Percentiles rank a stretch among this genome's conserved stretches.
Evolutionary conservation across 92 coral and sea anemone genomes (phyloP).

Genomic region (Umimayanthus kanabou): DNA sequence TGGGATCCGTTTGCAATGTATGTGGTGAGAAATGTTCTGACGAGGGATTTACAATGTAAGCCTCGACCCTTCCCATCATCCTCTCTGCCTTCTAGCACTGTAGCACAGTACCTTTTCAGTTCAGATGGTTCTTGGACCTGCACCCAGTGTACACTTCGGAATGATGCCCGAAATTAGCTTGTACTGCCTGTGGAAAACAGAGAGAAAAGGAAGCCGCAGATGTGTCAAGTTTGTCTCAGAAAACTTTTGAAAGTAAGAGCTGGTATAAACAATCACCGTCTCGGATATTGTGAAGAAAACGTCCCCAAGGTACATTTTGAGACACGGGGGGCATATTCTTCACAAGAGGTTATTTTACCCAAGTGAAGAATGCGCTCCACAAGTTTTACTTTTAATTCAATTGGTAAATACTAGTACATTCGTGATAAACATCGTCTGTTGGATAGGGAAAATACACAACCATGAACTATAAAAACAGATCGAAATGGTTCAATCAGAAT

Average conservation of each 20-base stretch:
- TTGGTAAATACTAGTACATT: no score
- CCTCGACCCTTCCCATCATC: constrained; percentile 96
- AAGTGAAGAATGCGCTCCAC: no score
- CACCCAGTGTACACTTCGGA: constrained; percentile 76
- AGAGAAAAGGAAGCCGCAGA: constrained; percentile 32
- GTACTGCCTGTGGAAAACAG: constrained; percentile 73
- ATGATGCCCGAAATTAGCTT: constrained; percentile 57
- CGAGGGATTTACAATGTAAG: constrained; percentile 96
- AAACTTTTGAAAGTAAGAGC: constrained; percentile 31
- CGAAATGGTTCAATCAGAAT: no score
- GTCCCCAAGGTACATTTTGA: no score
- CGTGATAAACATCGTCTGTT: no score
- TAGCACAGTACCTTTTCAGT: constrained; percentile 49
- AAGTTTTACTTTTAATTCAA: no score
- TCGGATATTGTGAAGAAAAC: no score
- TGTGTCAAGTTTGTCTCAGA: background rate
- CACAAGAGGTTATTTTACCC: no score
- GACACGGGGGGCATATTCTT: no score
- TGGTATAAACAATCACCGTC: background rate
- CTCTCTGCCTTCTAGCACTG: constrained; percentile 72
- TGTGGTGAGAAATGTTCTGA: constrained; percentile 81
- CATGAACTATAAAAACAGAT: no score
- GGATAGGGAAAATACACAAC: no score
- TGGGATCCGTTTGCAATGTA: constrained; percentile 70
- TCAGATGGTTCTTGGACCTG: constrained; percentile 82